These are phyloP conservation scores for Notolabrus celidotus DNA, from an alignment of 2,797 vertebrate genomes.

Conservation along the genomic window DNA sequence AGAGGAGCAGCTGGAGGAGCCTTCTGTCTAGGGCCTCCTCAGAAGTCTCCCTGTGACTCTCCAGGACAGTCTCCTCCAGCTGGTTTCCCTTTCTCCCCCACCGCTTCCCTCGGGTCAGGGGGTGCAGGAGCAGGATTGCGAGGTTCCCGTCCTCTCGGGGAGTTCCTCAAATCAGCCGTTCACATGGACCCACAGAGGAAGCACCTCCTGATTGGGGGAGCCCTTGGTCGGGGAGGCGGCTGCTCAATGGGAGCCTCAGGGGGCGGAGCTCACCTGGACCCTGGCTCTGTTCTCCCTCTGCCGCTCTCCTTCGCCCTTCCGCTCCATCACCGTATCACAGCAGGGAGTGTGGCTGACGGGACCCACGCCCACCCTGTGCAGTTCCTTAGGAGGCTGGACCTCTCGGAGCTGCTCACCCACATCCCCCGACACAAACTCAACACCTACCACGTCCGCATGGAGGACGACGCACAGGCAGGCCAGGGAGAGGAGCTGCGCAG, in stretches of 20 bases:
- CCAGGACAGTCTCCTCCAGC: slow-evolving; percentile 93
- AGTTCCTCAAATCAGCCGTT: slow-evolving; percentile 95
- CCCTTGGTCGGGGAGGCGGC: slow-evolving; percentile 74
- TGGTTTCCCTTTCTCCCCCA: slow-evolving; percentile 91
- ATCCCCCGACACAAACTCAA: slow-evolving; percentile 97
- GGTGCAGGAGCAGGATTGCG: slow-evolving; percentile 82
- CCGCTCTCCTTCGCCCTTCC: slow-evolving; percentile 77
- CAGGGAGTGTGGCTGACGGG: slow-evolving; percentile 81
- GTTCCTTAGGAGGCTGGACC: slow-evolving; percentile 96
- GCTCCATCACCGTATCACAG: slow-evolving; percentile 86
- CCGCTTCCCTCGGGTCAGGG: slow-evolving; percentile 51
- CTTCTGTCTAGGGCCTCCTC: slow-evolving; percentile 80
- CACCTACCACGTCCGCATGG: slow-evolving; percentile 99
- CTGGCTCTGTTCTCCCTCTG: slow-evolving; percentile 70
- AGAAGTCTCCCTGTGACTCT: slow-evolving; percentile 91
- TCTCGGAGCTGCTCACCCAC: slow-evolving; percentile 96
- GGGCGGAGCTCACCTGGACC: slow-evolving; percentile 69
- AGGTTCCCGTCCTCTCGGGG: slow-evolving; percentile 93
- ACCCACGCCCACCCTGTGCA: slow-evolving; percentile 88
- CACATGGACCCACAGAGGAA: slow-evolving; percentile 95
- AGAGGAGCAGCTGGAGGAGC: slow-evolving; percentile 78
- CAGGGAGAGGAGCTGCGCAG: slow-evolving; percentile 99
- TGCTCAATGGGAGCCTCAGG: slow-evolving; percentile 56
- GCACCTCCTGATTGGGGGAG: slow-evolving; percentile 85
- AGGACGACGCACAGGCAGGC: slow-evolving; percentile 96